Base-by-base conservation (phyloP, 2,888 invertebrate genomes). In the Zaprionus lineosus region DNA sequence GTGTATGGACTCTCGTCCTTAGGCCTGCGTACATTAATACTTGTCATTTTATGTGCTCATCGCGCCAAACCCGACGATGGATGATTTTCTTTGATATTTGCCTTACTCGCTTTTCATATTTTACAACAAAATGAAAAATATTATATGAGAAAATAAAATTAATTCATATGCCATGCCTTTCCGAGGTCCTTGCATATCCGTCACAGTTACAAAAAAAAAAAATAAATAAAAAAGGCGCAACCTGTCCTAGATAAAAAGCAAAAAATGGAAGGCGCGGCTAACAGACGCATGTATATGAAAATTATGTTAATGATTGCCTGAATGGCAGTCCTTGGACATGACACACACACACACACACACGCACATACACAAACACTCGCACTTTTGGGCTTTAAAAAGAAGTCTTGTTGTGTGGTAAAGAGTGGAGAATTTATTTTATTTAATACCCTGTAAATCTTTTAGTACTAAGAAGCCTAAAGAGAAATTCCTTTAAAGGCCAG, bases 221-320 rank as follows among this genome's bases (percentile, higher is more conserved):
- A 24, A 24, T 24, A 24, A 24, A 24, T 24, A 24, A 2, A 24
- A 24, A 40, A n/a, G n/a, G n/a, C n/a, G n/a, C n/a, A n/a, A n/a
- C n/a, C n/a, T n/a, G n/a, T n/a, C n/a, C n/a, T n/a, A n/a, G n/a
- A n/a, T n/a, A n/a, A n/a, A n/a, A 21, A 21, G 7, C 4, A 21
- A 21, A 7, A 21, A 21, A 7, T 5, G 3, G 12, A 52, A 67
- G 76, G 81, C 76, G 77, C 62, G 74, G 53, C 56, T 58, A 59
- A 66, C 52, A 56, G 76, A 61, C 64, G 64, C 72, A 59, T 74
- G 62, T 65, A 63, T 82, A 69, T 77, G 62, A 64, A 62, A 82
- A 82, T 82, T 82, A 78, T 78, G 78, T 66, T 82, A 82, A 78
- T 81, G 72, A 77, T 69, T 58, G 70, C 51, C 53, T 58, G 44